Conservation (phyloP, 2,888 invertebrate genomes). For the Harmothoe impar region DNA sequence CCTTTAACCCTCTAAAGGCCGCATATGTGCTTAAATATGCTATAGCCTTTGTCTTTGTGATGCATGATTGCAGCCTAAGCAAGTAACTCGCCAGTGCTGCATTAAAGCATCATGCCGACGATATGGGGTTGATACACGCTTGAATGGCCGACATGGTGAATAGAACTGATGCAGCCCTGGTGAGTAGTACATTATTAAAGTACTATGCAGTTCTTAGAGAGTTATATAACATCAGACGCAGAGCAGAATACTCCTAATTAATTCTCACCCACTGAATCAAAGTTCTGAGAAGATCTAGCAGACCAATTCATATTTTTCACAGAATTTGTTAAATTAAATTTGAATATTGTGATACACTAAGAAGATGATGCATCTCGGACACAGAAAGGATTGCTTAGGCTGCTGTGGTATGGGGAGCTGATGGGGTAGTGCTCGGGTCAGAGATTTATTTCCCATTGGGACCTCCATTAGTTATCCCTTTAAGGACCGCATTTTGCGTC, state of each 20-base stretch:
- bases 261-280: neutral
- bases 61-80: too few relatives aligned
- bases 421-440: neutral
- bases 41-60: too few relatives aligned
- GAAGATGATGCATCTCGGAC: neutral
- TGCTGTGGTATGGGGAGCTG: neutral
- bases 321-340: neutral
- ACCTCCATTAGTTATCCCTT: neutral
- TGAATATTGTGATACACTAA: neutral
- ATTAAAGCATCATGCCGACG: too few relatives aligned
- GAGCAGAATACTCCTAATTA: neutral
- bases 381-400: neutral
- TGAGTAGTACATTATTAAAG: too few relatives aligned
- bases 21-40: too few relatives aligned
- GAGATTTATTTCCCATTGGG: conserved; percentile 20
- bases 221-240: neutral
- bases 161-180: too few relatives aligned
- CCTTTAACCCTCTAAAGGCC: neutral
- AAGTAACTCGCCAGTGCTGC: too few relatives aligned
- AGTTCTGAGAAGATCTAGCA: neutral
- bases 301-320: neutral
- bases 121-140: too few relatives aligned
- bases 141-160: too few relatives aligned
- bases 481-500: too few relatives aligned
- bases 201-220: too few relatives aligned